phyloP scores from a whole-genome alignment of 2,113 vertebrate genomes.

The Meriones unguiculatus region DNA sequence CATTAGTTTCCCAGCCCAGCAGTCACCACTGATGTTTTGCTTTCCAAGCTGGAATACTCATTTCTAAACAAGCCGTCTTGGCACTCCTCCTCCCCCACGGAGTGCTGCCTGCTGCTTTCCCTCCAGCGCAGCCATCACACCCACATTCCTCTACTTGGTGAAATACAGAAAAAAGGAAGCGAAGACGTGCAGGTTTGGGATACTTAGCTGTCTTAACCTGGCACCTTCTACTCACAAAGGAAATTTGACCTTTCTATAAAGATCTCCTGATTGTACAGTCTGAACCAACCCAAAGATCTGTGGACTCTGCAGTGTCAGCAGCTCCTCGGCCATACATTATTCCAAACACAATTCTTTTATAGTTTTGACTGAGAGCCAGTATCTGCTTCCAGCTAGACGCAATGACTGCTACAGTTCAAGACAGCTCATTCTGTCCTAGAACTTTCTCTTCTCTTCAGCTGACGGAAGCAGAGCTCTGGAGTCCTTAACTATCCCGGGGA shows the following conservation, averaged over 20 bases:
- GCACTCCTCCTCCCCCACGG: not conserved
- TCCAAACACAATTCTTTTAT: constrained; percentile 68
- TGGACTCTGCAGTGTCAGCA: constrained; percentile 70
- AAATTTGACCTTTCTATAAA: constrained; percentile 61
- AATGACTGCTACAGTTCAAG: constrained; percentile 61
- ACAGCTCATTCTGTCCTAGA: constrained; percentile 69
- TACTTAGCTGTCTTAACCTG: constrained; percentile 35
- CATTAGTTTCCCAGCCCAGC: not conserved
- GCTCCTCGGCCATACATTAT: constrained; percentile 55
- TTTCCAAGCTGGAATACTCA: not conserved
- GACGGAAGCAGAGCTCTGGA: constrained; percentile 34
- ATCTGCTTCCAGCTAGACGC: constrained; percentile 71
- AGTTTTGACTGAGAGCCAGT: constrained; percentile 73
- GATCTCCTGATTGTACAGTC: constrained; percentile 55
- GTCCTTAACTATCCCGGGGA: constrained; percentile 37
- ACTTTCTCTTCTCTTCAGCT: constrained; percentile 66
- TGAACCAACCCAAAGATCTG: constrained; percentile 71
- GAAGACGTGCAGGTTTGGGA: constrained; percentile 31
- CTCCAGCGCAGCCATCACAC: not conserved
- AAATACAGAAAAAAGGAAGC: constrained; percentile 43
- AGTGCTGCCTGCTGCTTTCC: not conserved
- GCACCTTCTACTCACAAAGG: constrained; percentile 49
- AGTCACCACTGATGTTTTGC: not conserved
- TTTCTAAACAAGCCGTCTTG: too few species aligned
- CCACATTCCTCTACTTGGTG: constrained; percentile 25